A percentile compares a stretch with the other conserved stretches of the same genome.
Conservation (phyloP, 2,797 vertebrate species). For the Characodon lateralis region DNA sequence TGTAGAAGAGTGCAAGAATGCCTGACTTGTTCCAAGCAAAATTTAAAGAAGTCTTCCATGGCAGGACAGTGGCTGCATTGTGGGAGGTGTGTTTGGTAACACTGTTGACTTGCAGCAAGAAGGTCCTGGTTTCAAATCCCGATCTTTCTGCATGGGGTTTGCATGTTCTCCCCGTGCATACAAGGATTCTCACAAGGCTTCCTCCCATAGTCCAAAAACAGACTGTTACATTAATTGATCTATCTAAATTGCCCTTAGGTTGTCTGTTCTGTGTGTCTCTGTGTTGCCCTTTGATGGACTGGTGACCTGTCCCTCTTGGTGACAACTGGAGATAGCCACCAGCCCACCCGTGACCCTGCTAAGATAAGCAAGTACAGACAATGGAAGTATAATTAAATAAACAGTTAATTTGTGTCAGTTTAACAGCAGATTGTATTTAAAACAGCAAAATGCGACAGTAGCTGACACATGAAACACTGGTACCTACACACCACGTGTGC, state of each 20-base stretch:
- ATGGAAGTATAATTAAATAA: neutral
- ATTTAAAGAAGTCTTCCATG: too few relatives aligned
- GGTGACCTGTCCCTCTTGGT: neutral
- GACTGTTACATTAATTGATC: neutral
- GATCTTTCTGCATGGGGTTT: neutral
- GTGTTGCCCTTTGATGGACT: neutral
- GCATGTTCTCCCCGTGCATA: neutral
- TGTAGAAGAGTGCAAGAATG: too few relatives aligned
- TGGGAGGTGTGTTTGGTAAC: neutral
- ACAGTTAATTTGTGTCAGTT: neutral
- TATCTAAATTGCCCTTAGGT: neutral
- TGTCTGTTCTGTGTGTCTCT: neutral
- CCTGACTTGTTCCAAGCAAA: too few relatives aligned
- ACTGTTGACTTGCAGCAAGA: neutral
- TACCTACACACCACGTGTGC: conserved; percentile 21
- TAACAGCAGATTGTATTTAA: conserved; percentile 31
- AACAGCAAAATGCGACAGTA: conserved; percentile 20
- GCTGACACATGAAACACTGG: conserved; percentile 13
- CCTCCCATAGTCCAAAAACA: neutral
- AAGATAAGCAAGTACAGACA: neutral
- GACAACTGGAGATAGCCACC: too few relatives aligned
- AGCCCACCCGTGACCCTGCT: neutral
- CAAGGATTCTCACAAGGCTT: neutral
- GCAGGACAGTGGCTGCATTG: too few relatives aligned
- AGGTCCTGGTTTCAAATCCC: neutral